Conservation (phyloP, 2,888 invertebrate genomes). For the Ferdinandea cuprea region DNA sequence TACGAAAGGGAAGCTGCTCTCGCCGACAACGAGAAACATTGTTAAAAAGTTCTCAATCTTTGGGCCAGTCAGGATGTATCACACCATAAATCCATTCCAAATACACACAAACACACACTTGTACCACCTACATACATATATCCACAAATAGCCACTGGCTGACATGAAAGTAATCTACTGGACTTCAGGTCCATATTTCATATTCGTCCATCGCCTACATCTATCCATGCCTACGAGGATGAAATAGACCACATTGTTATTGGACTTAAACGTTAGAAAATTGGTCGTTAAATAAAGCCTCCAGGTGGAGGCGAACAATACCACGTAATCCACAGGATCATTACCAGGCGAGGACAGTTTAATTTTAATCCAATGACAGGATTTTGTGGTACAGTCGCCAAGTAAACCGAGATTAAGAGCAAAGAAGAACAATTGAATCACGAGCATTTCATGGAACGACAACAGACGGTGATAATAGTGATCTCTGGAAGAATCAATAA, state of each 20-base stretch:
- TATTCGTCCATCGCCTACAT: slow-evolving; percentile 19
- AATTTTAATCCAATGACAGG: slow-evolving; percentile 47
- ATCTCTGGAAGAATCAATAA: too few relatives aligned
- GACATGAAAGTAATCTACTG: slow-evolving; percentile 44
- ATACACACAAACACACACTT: too few relatives aligned
- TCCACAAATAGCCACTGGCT: slow-evolving; percentile 57
- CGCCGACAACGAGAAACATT: not conserved
- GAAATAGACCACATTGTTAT: slow-evolving; percentile 15
- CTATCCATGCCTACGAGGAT: not conserved
- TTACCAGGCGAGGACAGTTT: slow-evolving; percentile 43
- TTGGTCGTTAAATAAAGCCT: slow-evolving; percentile 48
- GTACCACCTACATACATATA: too few relatives aligned
- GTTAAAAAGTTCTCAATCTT: slow-evolving; percentile 16
- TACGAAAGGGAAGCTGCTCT: slow-evolving; percentile 13
- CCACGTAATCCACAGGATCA: slow-evolving; percentile 48
- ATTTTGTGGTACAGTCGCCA: not conserved
- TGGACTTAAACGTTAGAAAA: slow-evolving; percentile 46
- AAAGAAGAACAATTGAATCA: too few relatives aligned
- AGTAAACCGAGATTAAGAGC: too few relatives aligned
- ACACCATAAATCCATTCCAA: slow-evolving; percentile 54
- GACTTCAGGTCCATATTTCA: slow-evolving; percentile 43
- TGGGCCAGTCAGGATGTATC: slow-evolving; percentile 18
- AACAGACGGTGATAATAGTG: too few relatives aligned
- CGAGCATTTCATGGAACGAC: too few relatives aligned
- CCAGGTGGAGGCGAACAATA: slow-evolving; percentile 46